phyloP scores from a whole-genome alignment of 2,113 vertebrate genomes.

The Centrocercus urophasianus region DNA sequence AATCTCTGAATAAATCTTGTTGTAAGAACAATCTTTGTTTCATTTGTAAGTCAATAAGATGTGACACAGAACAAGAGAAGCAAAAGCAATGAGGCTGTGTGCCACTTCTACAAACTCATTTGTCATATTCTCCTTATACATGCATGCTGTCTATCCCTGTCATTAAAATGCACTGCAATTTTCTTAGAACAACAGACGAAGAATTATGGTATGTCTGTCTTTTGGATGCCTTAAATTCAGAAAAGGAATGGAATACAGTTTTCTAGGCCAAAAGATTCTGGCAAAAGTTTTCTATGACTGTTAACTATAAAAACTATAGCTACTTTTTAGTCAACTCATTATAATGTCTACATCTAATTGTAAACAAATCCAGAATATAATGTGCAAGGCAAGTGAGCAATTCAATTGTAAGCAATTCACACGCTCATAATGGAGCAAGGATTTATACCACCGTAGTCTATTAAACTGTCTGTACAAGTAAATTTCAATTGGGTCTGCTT shows the following conservation, averaged over 20 bases:
- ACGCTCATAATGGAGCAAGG: neutral
- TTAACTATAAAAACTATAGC: neutral
- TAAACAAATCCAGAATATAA: neutral
- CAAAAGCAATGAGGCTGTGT: neutral
- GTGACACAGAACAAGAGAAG: accelerated
- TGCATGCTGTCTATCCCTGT: accelerated
- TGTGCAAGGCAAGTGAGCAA: neutral
- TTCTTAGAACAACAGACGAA: neutral
- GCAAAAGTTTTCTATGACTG: neutral
- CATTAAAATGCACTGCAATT: neutral
- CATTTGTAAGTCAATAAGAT: neutral
- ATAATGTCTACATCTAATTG: neutral
- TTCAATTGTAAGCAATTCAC: neutral
- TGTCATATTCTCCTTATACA: neutral
- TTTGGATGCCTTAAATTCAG: neutral
- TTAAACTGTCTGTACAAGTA: neutral
- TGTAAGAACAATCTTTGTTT: neutral
- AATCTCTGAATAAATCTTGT: neutral
- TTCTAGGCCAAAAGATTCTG: neutral
- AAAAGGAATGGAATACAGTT: neutral
- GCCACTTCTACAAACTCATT: neutral
- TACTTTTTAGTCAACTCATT: neutral
- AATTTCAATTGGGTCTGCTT: neutral
- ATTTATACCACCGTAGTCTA: neutral
- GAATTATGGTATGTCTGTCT: neutral